phyloP scores from a whole-genome alignment of 2,888 invertebrate genomes.

The Heteromurus nitidus region DNA sequence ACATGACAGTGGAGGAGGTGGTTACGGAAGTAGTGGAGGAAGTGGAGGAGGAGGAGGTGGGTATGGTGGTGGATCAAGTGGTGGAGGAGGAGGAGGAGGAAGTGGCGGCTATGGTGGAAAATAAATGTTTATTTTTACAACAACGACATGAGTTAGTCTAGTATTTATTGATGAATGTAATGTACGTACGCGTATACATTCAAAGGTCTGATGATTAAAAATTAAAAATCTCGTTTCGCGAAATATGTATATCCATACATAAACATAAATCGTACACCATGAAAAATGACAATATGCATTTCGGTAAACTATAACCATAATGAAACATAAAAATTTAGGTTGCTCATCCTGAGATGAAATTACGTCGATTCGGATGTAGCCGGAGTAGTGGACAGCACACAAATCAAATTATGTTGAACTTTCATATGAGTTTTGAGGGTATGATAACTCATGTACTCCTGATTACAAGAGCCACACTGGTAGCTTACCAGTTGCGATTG shows the following conservation, averaged over 20 bases:
- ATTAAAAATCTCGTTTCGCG: no score
- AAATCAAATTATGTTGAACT: background rate
- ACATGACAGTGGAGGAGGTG: background rate
- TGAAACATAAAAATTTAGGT: background rate
- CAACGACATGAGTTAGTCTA: no score
- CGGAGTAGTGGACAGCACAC: background rate
- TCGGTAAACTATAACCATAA: background rate
- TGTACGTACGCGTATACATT: no score
- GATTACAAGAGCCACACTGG: background rate
- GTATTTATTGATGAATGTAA: no score
- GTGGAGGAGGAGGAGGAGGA: background rate
- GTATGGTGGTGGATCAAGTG: background rate
- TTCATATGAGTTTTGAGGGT: background rate
- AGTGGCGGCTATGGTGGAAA: background rate
- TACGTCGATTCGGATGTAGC: background rate
- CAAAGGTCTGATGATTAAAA: no score
- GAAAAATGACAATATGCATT: background rate
- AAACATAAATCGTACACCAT: no score
- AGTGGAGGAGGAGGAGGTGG: slow-evolving; percentile 3
- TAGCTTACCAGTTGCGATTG: background rate
- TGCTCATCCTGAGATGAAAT: background rate
- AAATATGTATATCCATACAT: no score
- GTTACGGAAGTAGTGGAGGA: background rate
- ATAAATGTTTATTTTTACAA: background rate
- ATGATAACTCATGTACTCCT: background rate